These are phyloP conservation scores for Varroa destructor DNA, from an alignment of 1,140 invertebrate species.

Conservation along the genomic window DNA sequence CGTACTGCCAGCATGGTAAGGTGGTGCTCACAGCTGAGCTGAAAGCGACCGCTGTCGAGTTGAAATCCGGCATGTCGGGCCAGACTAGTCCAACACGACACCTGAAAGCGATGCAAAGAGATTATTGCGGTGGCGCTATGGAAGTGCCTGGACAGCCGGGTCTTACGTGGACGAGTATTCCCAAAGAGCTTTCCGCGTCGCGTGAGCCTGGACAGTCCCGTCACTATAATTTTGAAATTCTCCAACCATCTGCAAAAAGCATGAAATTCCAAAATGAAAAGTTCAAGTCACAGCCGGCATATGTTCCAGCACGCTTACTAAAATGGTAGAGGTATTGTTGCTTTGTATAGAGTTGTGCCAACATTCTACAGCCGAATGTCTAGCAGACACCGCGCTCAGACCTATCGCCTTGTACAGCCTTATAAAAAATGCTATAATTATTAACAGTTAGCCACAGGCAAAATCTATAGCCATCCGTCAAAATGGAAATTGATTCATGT, in stretches of 20 bases:
- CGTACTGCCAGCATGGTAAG: conserved; percentile 58
- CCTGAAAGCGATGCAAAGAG: conserved; percentile 39
- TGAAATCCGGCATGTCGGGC: conserved; percentile 87
- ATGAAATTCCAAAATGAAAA: conserved; percentile 25
- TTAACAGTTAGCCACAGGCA: too few species aligned
- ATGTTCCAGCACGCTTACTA: too few species aligned
- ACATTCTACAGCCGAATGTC: too few species aligned
- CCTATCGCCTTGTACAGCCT: too few species aligned
- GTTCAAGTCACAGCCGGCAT: conserved; percentile 5
- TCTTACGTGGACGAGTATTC: conserved; percentile 65
- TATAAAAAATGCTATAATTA: too few species aligned
- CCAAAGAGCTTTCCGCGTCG: conserved; percentile 73
- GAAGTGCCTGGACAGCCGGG: conserved; percentile 83
- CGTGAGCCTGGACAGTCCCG: conserved; percentile 82
- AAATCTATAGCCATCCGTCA: too few species aligned
- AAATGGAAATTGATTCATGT: too few species aligned
- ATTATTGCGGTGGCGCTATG: conserved; percentile 36
- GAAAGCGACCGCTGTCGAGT: conserved; percentile 67
- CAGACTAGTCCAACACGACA: conserved; percentile 97
- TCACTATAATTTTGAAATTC: conserved; percentile 60
- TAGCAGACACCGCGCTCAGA: too few species aligned
- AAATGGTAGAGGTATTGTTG: too few species aligned
- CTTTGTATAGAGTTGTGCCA: too few species aligned
- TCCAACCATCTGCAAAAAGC: conserved; percentile 64
- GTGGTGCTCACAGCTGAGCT: conserved; percentile 69